Conservation (phyloP, 2,888 invertebrate genomes). For the Cepaea hortensis region DNA sequence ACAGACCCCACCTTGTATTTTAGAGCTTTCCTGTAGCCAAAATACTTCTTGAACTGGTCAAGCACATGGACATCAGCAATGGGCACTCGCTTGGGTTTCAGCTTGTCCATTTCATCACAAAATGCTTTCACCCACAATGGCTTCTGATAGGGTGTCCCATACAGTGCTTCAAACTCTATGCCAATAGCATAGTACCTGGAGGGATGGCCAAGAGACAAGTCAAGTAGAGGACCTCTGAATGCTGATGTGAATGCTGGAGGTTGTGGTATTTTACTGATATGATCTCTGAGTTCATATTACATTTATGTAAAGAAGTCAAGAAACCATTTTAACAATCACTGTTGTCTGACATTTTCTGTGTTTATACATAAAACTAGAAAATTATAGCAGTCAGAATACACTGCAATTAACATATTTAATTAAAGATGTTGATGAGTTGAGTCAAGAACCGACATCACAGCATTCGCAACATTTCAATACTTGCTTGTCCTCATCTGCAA, state of each 20-base stretch:
- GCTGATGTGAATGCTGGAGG: neutral
- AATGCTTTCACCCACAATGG: constrained; percentile 74
- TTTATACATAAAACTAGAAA: no score
- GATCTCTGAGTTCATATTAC: no score
- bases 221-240: neutral
- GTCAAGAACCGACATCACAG: no score
- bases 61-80: constrained; percentile 73
- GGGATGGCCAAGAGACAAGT: constrained; percentile 15
- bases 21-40: constrained; percentile 74
- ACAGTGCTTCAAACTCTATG: constrained; percentile 75
- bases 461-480: no score
- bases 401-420: no score
- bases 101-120: constrained; percentile 69
- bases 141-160: constrained; percentile 72
- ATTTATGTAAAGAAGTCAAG: no score
- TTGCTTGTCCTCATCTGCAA: no score
- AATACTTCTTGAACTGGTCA: constrained; percentile 75
- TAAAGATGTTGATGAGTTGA: no score
- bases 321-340: no score
- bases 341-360: no score
- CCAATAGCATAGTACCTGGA: constrained; percentile 72
- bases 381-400: no score
- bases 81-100: constrained; percentile 74
- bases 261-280: neutral
- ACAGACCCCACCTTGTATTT: constrained; percentile 71